Evolutionary conservation across 2,797 vertebrate species (phyloP).

Genomic region (Percopsis omiscomaycus): DNA sequence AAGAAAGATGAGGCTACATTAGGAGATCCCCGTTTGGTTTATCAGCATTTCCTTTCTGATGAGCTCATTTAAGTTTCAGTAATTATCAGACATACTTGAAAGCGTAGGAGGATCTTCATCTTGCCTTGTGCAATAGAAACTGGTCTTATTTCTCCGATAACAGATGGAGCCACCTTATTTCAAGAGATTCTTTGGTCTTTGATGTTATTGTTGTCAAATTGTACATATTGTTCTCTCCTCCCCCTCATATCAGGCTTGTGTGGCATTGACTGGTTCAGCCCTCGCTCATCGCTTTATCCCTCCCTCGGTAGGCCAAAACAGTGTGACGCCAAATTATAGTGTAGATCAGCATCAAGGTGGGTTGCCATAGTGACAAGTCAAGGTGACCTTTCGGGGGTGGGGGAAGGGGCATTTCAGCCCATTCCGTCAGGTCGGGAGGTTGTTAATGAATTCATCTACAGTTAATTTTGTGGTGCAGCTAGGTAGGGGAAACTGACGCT

Average conservation of each 20-base stretch:
- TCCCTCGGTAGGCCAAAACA: constrained; percentile 6
- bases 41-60: constrained; percentile 37
- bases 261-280: neutral
- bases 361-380: constrained; percentile 28
- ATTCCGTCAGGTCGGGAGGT: neutral
- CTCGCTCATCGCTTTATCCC: constrained; percentile 1
- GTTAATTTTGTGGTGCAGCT: too few relatives aligned
- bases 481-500: too few relatives aligned
- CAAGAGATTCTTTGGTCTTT: constrained; percentile 12
- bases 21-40: constrained; percentile 44
- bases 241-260: neutral
- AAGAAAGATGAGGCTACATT: constrained; percentile 30
- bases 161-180: neutral
- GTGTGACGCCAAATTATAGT: constrained; percentile 28
- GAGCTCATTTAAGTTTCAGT: constrained; percentile 20
- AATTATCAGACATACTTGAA: constrained; percentile 9
- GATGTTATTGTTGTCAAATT: constrained; percentile 21
- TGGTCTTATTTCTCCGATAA: neutral
- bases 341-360: constrained; percentile 9
- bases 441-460: neutral
- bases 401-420: constrained; percentile 15
- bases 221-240: constrained; percentile 8
- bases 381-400: constrained; percentile 13
- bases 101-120: neutral
- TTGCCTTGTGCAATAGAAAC: constrained; percentile 10